Evolutionary conservation across 2,888 invertebrate species (phyloP).

Genomic region (Sarcophaga variegata): DNA sequence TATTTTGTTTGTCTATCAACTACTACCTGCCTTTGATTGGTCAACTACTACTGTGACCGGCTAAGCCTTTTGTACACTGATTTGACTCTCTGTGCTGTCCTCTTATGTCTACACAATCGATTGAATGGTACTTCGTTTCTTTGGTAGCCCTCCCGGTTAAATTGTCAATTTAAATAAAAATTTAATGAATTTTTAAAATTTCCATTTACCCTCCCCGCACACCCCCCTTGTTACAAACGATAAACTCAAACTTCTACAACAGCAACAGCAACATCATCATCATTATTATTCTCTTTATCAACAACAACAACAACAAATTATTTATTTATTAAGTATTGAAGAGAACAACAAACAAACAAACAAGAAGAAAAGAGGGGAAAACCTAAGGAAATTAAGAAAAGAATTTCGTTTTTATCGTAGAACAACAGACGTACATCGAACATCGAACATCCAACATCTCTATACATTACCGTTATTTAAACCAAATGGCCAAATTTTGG

Average conservation of each 20-base stretch:
- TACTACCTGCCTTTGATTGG: conserved; percentile 39
- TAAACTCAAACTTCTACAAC: neutral
- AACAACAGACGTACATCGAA: too few species aligned
- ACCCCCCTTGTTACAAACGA: conserved; percentile 10
- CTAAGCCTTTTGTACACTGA: conserved; percentile 36
- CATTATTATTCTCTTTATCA: conserved; percentile 5
- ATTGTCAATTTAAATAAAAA: conserved; percentile 65
- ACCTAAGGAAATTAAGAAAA: too few species aligned
- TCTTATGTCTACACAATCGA: conserved; percentile 16
- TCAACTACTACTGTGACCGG: neutral
- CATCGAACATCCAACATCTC: too few species aligned
- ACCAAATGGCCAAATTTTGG: conserved; percentile 75
- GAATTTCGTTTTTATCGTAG: too few species aligned
- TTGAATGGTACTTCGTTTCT: neutral
- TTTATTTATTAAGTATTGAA: too few species aligned
- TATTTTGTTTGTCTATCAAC: neutral
- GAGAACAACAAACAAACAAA: too few species aligned
- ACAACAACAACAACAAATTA: conserved; percentile 24
- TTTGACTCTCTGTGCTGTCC: neutral
- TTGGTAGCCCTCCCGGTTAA: neutral
- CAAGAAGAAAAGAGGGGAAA: too few species aligned
- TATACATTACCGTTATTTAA: neutral
- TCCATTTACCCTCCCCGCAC: neutral
- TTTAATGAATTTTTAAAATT: conserved; percentile 62
- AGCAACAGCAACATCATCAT: neutral